Percentiles rank a stretch among this genome's conserved stretches.
Evolutionary conservation across 2,888 invertebrate species (phyloP).

Genomic region (Scaptomyza cyrtandrae): DNA sequence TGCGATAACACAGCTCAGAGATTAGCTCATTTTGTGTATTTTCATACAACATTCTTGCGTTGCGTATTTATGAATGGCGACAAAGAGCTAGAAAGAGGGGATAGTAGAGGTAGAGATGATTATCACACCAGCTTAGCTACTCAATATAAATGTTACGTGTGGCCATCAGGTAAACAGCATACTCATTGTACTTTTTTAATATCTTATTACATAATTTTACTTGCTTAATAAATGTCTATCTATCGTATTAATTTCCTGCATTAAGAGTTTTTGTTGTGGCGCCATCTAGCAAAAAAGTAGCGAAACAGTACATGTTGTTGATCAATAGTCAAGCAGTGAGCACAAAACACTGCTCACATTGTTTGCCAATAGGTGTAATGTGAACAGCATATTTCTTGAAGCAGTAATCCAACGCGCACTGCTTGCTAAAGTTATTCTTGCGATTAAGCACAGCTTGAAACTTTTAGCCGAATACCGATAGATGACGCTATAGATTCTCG

Average conservation of each 20-base stretch:
- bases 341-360: background rate
- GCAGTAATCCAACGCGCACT: background rate
- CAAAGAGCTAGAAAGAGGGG: background rate
- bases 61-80: constrained; percentile 19
- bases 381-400: background rate
- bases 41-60: constrained; percentile 25
- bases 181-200: background rate
- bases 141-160: constrained; percentile 14
- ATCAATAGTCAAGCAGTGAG: background rate
- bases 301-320: background rate
- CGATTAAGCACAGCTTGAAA: too few relatives aligned
- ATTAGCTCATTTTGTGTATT: constrained; percentile 40
- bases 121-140: constrained; percentile 15
- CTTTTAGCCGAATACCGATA: background rate
- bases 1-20: constrained; percentile 21
- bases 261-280: background rate
- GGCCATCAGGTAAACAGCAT: background rate
- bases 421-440: background rate
- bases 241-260: background rate
- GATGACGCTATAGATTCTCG: constrained; percentile 17
- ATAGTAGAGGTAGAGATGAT: background rate
- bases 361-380: background rate
- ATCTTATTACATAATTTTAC: background rate
- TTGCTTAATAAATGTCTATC: background rate
- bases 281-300: background rate